Percentiles rank a stretch among this genome's conserved stretches.
Conservation (phyloP, 2,113 vertebrate genomes). For the Rostratula benghalensis region DNA sequence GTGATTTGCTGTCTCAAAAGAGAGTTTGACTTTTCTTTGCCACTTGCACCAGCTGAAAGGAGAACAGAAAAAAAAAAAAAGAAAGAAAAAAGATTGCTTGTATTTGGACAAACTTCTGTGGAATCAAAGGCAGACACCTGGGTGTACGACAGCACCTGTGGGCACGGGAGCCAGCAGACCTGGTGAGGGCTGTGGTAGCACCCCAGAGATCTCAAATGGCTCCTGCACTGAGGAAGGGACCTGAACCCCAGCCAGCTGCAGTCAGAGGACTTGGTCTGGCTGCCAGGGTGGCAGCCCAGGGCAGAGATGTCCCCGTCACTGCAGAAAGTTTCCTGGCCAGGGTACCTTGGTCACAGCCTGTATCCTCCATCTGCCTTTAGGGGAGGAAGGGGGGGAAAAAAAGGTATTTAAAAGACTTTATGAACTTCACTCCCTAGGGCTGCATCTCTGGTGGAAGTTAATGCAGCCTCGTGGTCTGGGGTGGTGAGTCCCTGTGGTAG, state of each 20-base stretch:
- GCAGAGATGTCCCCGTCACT: neutral
- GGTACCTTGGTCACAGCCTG: neutral
- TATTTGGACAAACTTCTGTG: neutral
- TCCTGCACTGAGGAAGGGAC: neutral
- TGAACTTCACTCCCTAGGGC: neutral
- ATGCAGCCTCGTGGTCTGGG: neutral
- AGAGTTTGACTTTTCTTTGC: neutral
- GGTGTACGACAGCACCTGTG: neutral
- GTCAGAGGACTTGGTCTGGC: neutral
- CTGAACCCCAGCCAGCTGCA: neutral
- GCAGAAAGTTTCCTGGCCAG: neutral
- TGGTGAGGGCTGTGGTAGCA: neutral
- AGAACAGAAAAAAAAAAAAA: neutral
- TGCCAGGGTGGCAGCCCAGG: neutral
- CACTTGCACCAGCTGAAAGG: neutral
- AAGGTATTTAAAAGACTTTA: neutral
- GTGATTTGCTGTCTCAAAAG: neutral
- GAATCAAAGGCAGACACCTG: neutral
- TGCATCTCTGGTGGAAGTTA: neutral
- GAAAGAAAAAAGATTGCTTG: neutral
- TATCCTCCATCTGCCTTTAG: too few species aligned
- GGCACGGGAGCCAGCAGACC: neutral
- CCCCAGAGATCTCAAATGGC: neutral
- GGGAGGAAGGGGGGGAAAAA: too few species aligned
- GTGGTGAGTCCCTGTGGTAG: accelerated